Base-by-base conservation (phyloP, 2,113 vertebrate species). In the Ammodytes marinus region DNA sequence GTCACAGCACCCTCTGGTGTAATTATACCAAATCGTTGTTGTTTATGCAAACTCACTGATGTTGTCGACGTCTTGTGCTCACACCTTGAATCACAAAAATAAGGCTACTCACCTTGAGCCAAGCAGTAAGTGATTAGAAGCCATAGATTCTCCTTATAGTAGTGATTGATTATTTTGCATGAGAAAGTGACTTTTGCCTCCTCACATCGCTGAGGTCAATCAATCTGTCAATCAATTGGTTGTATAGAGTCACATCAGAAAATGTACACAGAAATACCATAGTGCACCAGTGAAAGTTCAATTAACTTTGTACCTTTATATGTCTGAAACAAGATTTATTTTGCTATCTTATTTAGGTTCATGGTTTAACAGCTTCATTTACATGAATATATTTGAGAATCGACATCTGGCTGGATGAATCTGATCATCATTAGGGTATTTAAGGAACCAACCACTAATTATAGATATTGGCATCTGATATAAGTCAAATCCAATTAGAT, bases 121-220 rank as follows among this genome's bases (percentile, higher is more conserved):
- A 46, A 69, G 76, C 64, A 63, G 85, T 83, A 69, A 77, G 64
- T 79, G 86, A 88, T 93, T 71, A 86, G 83, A 37, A 77, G 69
- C 74, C 79, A 91, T 90, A 88, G 88, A 91, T 91, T 92, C 74
- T 80, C 80, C 79, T 83, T 90, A 71, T 43, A 78, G 77, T 69
- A 55, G 66, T 60, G 77, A 94, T 94, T 91, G 92, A 94, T 93
- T 85, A n/a, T 83, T 82, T 85, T 85, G 89, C 90, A 89, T 94
- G 92, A 92, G 91, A 93, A 93, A 93, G 85, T 92, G 88, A 39
- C 88, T 89, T 90, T 87, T 88, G 83, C 82, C 86, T 90, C 87
- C 89, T 93, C 91, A 92, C 91, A 94, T 82, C 89, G 89, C 81
- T 88, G 82, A 88, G 88, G 90, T 93, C 89, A 93, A 57, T 91